Evolutionary conservation across 2,797 vertebrate genomes (phyloP).

Genomic region (Neopelma chrysocephalum): DNA sequence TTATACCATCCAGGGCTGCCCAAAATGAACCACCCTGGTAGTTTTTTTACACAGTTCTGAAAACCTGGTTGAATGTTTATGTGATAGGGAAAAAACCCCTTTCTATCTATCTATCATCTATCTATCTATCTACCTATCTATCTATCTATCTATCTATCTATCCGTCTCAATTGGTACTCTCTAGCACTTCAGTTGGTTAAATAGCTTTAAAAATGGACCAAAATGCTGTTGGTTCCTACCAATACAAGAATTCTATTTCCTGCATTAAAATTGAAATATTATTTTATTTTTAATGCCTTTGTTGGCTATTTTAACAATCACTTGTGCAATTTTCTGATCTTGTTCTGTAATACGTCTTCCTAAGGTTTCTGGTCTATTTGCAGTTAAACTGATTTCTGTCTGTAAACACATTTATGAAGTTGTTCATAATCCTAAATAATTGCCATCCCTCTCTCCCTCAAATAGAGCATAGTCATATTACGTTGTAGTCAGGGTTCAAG

Average conservation of each 20-base stretch:
- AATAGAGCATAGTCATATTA: not conserved
- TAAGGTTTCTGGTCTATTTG: not conserved
- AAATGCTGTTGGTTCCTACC: not conserved
- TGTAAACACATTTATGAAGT: not conserved
- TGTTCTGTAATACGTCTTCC: not conserved
- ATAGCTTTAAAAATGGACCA: not conserved
- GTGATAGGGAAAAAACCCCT: not conserved
- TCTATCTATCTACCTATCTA: not conserved
- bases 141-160: not conserved
- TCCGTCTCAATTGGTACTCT: fast-evolving
- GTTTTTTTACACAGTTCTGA: not conserved
- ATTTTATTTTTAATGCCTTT: not conserved
- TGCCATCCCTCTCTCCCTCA: not conserved
- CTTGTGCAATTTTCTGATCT: not conserved
- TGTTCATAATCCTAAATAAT: not conserved
- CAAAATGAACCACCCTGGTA: not conserved
- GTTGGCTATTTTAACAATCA: not conserved
- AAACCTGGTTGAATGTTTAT: not conserved
- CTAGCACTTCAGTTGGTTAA: not conserved
- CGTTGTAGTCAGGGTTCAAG: not conserved
- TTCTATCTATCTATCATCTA: too few species aligned
- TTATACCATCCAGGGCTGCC: not conserved
- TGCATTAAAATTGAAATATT: not conserved
- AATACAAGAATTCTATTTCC: not conserved
- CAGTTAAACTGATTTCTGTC: not conserved